Conservation (phyloP, 2,113 vertebrate species). For the Nematolebias whitei region DNA sequence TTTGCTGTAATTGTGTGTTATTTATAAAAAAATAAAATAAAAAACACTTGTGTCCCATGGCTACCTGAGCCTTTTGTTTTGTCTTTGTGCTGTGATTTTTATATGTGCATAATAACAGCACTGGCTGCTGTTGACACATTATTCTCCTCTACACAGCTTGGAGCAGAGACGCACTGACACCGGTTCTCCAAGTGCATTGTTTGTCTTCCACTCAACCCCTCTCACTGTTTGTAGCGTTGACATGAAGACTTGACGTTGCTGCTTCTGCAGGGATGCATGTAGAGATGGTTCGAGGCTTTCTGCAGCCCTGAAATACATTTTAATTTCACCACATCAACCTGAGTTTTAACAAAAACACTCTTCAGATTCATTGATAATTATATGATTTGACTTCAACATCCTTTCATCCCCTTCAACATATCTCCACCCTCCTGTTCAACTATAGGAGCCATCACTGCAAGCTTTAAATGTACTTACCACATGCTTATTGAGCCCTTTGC, state of each 20-base stretch:
- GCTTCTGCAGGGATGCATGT: background rate
- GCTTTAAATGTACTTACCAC: no score
- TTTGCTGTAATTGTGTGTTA: background rate
- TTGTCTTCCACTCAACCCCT: background rate
- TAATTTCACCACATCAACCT: no score
- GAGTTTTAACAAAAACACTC: no score
- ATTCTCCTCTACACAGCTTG: conserved; percentile 1
- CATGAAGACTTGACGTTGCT: background rate
- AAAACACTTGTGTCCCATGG: background rate
- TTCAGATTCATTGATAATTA: no score
- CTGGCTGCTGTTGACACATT: background rate
- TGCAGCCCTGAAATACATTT: background rate
- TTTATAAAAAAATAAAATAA: no score
- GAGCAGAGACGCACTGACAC: background rate
- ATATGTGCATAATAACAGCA: conserved; percentile 19
- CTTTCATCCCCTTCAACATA: no score
- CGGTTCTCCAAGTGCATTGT: fast-evolving
- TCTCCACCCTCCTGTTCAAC: no score
- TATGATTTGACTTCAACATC: no score
- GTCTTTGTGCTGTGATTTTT: conserved; percentile 3
- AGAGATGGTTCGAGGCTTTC: background rate
- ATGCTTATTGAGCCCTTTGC: no score
- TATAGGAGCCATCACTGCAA: no score
- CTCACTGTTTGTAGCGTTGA: background rate
- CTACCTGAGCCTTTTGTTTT: conserved; percentile 2